Conservation (phyloP, 2,797 vertebrate species). For the Dermochelys coriacea region DNA sequence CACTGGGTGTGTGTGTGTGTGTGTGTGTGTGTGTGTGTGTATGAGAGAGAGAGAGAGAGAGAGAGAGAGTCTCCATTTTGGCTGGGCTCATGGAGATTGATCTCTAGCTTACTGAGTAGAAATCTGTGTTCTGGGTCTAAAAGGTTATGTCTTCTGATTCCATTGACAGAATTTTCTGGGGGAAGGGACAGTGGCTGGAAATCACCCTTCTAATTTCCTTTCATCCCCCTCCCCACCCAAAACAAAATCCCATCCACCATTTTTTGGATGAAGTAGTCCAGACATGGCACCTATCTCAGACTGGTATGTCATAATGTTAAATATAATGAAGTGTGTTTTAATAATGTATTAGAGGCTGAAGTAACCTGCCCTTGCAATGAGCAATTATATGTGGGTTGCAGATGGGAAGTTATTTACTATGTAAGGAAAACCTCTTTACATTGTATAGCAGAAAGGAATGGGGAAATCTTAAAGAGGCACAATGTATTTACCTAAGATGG, state of each 20-base stretch:
- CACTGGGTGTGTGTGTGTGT: not conserved
- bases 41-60: too few species aligned
- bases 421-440: not conserved
- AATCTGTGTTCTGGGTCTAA: not conserved
- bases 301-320: not conserved
- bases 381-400: not conserved
- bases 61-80: not conserved
- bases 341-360: not conserved
- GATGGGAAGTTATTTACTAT: not conserved
- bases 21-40: too few species aligned
- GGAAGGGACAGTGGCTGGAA: not conserved
- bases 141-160: not conserved
- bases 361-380: not conserved
- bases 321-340: not conserved
- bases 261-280: not conserved
- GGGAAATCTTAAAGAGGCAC: not conserved
- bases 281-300: not conserved
- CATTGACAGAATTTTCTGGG: not conserved
- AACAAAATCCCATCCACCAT: not conserved
- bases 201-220: not conserved
- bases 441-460: not conserved
- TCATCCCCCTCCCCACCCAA: not conserved
- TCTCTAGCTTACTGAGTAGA: not conserved
- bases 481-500: not conserved
- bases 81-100: not conserved